phyloP scores from a whole-genome alignment of 2,113 vertebrate species.

The Saimiri boliviensis region DNA sequence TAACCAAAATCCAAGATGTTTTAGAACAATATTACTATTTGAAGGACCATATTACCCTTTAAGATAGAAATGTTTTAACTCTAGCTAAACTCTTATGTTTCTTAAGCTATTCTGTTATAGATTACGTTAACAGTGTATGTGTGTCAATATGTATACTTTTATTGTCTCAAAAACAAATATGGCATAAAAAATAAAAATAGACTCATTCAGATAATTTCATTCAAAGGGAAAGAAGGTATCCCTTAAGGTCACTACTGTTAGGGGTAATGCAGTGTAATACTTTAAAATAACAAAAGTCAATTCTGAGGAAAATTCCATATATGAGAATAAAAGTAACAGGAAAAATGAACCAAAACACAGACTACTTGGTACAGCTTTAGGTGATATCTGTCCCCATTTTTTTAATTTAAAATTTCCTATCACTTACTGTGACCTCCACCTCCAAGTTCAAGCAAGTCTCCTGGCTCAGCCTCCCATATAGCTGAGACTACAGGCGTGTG shows the following conservation, averaged over 20 bases:
- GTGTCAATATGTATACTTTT: neutral
- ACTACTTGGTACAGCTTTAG: no score
- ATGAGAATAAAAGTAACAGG: no score
- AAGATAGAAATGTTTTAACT: slow-evolving; percentile 16
- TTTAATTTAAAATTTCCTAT: no score
- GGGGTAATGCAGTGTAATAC: no score
- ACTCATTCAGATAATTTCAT: slow-evolving; percentile 52
- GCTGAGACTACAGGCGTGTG: no score
- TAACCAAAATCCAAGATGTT: no score
- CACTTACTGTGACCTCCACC: no score
- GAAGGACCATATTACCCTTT: neutral
- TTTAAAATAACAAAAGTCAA: neutral
- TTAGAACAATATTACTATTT: neutral
- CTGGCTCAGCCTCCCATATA: no score
- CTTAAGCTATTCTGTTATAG: neutral
- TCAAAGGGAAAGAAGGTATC: neutral
- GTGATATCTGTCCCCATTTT: no score
- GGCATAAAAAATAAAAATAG: slow-evolving; percentile 29
- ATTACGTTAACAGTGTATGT: neutral
- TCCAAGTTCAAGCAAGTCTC: no score
- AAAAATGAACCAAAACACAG: no score
- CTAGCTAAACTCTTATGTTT: slow-evolving; percentile 11
- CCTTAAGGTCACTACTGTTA: neutral
- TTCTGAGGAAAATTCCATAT: no score
- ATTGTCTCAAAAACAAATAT: neutral